Base-by-base conservation (phyloP, 2,888 invertebrate species). In the Epinotia demarniana region DNA sequence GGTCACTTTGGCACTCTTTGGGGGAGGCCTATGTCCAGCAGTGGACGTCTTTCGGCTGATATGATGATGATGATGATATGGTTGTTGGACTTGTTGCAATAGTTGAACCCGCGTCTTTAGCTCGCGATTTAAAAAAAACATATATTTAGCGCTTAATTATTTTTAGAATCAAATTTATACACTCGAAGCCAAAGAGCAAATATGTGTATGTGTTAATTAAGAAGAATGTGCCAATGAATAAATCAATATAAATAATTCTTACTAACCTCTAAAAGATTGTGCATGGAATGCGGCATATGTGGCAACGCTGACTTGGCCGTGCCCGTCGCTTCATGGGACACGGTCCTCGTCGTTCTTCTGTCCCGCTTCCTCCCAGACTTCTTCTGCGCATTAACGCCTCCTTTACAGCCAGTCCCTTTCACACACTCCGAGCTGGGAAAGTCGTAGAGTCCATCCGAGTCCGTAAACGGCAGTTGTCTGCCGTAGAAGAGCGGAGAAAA, bases 391-490 rank as follows among this genome's bases (percentile, higher is more conserved):
- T 91, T 94, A 68, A 87, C 90, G 11, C 91, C 88, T 8, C 91
- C 89, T 78, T 90, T 92, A 79, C 94, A 94, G 83, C 93, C 95
- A 81, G 94, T 95, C 8, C 93, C 94, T 85, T 90, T 93, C 77
- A 95, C 92, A 79, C 95, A 95, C 86, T 97, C 97, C 8, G 97
- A 96, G 86, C 97, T 97, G 4, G 97, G 96, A 84, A 96, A 97
- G 87, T 97, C 97, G 86, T 97, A 97, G 27, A 97, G 90, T 3
- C 97, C 97, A 86, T 97, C 97, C 0, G 97, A 97, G 88, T 97
- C 97, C 16, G 97, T 97, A 83, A 96, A 96, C 18, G 96, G 96
- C 76, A 96, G 87, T 82, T 96, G 95, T 78, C 95, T 94, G 49
- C 96, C 96, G 86, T 96, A 96, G 88, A 96, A 96, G 83, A 96